These are phyloP conservation scores for Hesperophylax magnus DNA, from an alignment of 1,140 invertebrate species.

Conservation along the genomic window DNA sequence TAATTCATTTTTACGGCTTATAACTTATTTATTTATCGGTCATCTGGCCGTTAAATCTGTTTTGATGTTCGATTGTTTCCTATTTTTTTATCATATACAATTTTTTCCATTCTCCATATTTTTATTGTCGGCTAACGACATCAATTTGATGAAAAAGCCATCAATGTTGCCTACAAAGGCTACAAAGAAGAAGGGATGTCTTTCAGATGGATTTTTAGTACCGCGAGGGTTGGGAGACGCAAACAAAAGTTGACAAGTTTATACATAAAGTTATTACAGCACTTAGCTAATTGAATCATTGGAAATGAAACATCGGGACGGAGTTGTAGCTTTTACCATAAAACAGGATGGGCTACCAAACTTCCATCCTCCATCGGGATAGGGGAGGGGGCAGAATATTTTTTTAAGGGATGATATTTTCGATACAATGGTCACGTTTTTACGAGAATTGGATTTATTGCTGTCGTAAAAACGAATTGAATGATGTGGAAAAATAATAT, in stretches of 20 bases:
- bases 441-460: too few relatives aligned
- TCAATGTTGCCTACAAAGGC: constrained; percentile 42
- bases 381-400: background rate
- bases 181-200: constrained; percentile 29
- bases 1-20: constrained; percentile 50
- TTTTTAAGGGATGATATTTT: constrained; percentile 5
- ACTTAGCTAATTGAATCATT: constrained; percentile 59
- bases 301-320: constrained; percentile 57
- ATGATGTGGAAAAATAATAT: too few relatives aligned
- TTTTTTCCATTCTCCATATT: constrained; percentile 38
- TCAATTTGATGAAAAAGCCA: constrained; percentile 58
- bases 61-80: constrained; percentile 38
- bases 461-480: too few relatives aligned
- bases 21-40: constrained; percentile 46
- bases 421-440: background rate
- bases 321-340: constrained; percentile 56
- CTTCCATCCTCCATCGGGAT: background rate
- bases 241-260: constrained; percentile 57
- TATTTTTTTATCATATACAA: constrained; percentile 30
- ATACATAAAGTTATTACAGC: constrained; percentile 57
- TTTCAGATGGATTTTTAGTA: constrained; percentile 28
- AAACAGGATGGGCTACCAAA: constrained; percentile 46
- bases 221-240: constrained; percentile 8
- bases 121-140: constrained; percentile 56
- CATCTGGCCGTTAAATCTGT: constrained; percentile 39